Base-by-base conservation (phyloP, 2,797 vertebrate genomes). In the Tauraco hartlaubi region DNA sequence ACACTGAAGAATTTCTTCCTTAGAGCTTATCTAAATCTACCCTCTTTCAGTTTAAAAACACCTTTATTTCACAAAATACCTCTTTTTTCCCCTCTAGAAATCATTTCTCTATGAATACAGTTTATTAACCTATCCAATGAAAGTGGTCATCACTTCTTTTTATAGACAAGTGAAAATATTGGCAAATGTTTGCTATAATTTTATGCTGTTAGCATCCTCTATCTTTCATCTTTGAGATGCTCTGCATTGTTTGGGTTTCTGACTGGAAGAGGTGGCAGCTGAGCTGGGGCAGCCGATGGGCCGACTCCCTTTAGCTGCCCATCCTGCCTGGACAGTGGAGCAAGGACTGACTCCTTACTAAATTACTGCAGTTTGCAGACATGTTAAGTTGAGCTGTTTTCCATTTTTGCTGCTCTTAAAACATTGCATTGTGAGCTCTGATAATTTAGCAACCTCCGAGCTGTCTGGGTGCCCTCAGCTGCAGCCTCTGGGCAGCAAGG, bases 261-360 rank as follows among this genome's bases (percentile, higher is more conserved):
- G 6, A 44, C 28, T 79, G 13, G 29, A 76, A 80, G 17, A 22
- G 13, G 20, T 8, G 17, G 33, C 54, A 72, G 37, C 29, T 41
- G 15, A 72, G 11, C 21, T 35, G 41, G 20, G 13, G 48, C 43
- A 43, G 51, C 1, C 0, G 0, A 29, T 31, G 55, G 85, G n/a
- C 29, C 0, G 0, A 22, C 15, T 74, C 37, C 22, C 69, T 1
- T 0, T 35, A 64, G 55, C 6, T 76, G 19, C 21, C 28, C 19
- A 28, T 43, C 15, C 33, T 66, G 31, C 21, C 17, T 5, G 5
- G 51, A 59, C 23, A 56, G 15, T 8, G 19, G 20, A 56, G 14
- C 0, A 0, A 69, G 52, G n/a, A 66, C 31, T 1, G 1, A 13
- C 26, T 52, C 29, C 28, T 56, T 67, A 28, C 6, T 49, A 80